Evolutionary conservation across 1,140 invertebrate species (phyloP).

Genomic region (Holcopasites calliopsidis): DNA sequence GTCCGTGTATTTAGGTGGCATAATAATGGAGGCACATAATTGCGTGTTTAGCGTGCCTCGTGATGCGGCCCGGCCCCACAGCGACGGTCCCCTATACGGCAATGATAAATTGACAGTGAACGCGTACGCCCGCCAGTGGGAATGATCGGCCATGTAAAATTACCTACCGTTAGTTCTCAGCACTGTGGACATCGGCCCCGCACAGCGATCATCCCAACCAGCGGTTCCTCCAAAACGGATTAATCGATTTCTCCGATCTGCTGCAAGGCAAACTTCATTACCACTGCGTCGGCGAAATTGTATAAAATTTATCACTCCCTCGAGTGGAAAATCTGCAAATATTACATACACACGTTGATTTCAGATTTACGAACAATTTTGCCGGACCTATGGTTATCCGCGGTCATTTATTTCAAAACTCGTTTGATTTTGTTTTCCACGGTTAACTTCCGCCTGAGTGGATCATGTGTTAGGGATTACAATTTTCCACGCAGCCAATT

Average conservation of each 20-base stretch:
- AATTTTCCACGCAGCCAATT: too few relatives aligned
- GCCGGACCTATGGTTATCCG: neutral
- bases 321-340: neutral
- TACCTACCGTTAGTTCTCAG: slow-evolving; percentile 35
- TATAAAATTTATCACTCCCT: neutral
- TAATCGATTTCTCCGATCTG: neutral
- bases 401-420: neutral
- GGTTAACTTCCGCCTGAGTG: neutral
- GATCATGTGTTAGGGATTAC: too few relatives aligned
- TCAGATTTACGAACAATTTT: neutral
- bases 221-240: neutral
- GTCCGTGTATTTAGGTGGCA: slow-evolving; percentile 28
- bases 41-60: slow-evolving; percentile 55
- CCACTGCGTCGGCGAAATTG: too few relatives aligned
- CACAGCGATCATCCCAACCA: neutral
- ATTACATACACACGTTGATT: neutral
- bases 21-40: slow-evolving; percentile 59
- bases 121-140: slow-evolving; percentile 40
- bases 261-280: neutral
- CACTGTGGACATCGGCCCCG: neutral
- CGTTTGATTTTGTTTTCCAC: neutral
- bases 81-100: slow-evolving; percentile 48
- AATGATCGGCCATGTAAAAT: slow-evolving; percentile 54
- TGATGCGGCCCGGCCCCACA: slow-evolving; percentile 48
- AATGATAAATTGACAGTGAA: slow-evolving; percentile 60